phyloP scores from a whole-genome alignment of 2,797 vertebrate genomes.

The Adrianichthys oophorus region DNA sequence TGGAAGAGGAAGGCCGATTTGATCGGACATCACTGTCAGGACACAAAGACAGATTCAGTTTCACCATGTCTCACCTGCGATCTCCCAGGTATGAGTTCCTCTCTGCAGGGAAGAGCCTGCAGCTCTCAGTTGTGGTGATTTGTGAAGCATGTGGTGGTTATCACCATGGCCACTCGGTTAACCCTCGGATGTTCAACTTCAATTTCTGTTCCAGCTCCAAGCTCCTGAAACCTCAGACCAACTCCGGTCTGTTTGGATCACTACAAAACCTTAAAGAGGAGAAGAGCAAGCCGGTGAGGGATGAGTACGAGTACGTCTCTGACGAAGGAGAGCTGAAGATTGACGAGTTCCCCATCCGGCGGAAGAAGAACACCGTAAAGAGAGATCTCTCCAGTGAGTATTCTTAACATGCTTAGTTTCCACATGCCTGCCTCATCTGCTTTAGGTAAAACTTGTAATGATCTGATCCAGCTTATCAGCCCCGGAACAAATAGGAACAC shows the following conservation, averaged over 20 bases:
- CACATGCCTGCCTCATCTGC: too few relatives aligned
- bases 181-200: slow-evolving; percentile 36
- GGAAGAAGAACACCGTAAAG: slow-evolving; percentile 92
- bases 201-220: slow-evolving; percentile 83
- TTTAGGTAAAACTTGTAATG: too few relatives aligned
- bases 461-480: too few relatives aligned
- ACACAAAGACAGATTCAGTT: slow-evolving; percentile 94
- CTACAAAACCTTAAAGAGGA: slow-evolving; percentile 98
- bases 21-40: slow-evolving; percentile 86
- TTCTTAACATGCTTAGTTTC: not conserved
- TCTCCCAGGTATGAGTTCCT: slow-evolving; percentile 82
- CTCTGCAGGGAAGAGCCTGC: slow-evolving; percentile 9
- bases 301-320: slow-evolving; percentile 97
- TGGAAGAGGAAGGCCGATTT: slow-evolving; percentile 95
- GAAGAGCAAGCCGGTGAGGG: slow-evolving; percentile 91
- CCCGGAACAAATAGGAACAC: too few relatives aligned
- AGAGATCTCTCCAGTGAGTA: slow-evolving; percentile 94
- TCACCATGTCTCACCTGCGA: slow-evolving; percentile 93
- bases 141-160: slow-evolving; percentile 34
- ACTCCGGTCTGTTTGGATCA: slow-evolving; percentile 91
- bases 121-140: slow-evolving; percentile 31
- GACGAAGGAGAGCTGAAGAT: slow-evolving; percentile 98
- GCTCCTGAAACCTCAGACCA: slow-evolving; percentile 87
- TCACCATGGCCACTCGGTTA: slow-evolving; percentile 39
- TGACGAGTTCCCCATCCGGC: slow-evolving; percentile 97